Conservation (phyloP, 2,113 vertebrate genomes). For the Meriones unguiculatus region DNA sequence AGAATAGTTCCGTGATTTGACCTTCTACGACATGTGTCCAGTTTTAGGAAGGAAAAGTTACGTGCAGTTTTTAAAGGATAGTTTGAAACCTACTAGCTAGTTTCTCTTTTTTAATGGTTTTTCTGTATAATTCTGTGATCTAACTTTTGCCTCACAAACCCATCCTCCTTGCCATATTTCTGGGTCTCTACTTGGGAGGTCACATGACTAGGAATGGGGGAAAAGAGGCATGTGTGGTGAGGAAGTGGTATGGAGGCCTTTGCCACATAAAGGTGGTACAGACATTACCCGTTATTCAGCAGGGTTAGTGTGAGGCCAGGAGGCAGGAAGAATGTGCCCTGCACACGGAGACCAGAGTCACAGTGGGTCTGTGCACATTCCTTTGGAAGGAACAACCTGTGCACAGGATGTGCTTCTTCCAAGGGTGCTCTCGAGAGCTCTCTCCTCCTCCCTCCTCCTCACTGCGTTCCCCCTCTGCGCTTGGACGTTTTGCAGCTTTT, state of each 20-base stretch:
- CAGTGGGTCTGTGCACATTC: background rate
- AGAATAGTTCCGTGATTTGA: background rate
- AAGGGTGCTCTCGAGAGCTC: background rate
- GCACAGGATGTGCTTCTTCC: background rate
- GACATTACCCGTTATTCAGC: background rate
- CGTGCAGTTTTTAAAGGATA: background rate
- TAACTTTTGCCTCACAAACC: background rate
- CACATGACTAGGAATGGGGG: background rate
- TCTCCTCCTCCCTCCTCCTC: background rate
- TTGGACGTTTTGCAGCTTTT: background rate
- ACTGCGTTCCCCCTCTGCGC: background rate
- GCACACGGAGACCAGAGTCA: background rate
- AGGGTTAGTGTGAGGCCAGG: background rate
- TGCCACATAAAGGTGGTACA: background rate
- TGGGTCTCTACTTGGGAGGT: background rate
- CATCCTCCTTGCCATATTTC: background rate
- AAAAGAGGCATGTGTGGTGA: background rate
- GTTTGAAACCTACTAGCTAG: background rate
- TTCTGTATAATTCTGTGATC: background rate
- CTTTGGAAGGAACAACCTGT: background rate
- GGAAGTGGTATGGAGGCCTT: background rate
- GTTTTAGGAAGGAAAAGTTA: background rate
- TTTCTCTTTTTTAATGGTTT: background rate
- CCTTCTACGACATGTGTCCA: background rate
- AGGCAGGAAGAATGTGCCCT: background rate